Base-by-base conservation (phyloP, 2,113 vertebrate species). In the Upupa epops region DNA sequence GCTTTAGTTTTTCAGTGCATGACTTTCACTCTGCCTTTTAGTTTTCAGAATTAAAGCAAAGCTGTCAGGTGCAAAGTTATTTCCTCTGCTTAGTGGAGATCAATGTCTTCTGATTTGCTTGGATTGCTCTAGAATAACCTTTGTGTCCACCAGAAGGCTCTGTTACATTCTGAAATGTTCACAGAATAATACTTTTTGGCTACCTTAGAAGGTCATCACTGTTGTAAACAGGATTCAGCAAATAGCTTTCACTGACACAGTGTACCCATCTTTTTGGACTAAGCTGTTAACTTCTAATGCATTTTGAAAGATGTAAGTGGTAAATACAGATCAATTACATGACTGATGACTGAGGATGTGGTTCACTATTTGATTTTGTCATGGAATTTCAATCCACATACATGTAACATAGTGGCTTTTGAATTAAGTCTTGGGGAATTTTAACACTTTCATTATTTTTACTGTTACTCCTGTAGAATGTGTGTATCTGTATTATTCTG, bases 1-100 rank as follows among this genome's bases (percentile, higher is more conserved):
- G 49, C 81, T 80, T 80, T 71, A 11, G 31, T 59, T 89, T 91
- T 88, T 83, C 64, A 58, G 59, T 55, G n/a, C 54, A 63, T 94
- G 74, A 86, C 88, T 94, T 80, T 97, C 89, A 76, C 66, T 92
- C 46, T 22, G 79, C 81, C 82, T 86, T 91, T 96, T 92, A 31
- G 11, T 64, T 91, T 95, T 93, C 65, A 86, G 85, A 58, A 52
- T 89, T 77, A 88, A 90, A 95, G 70, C 90, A 88, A 63, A 86
- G 75, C 88, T 95, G 79, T 96, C 96, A 97, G 94, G 96, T 97
- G 91, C 73, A 78, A 88, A 96, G 81, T 94, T 90, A 96, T 96
- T 93, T 95, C 68, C 86, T 83, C 78, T 94, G 90, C 86, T 95
- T 96, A 95, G 80, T 82, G 65, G 84, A 86, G 83, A 75, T 59